phyloP scores from a whole-genome alignment of 2,888 invertebrate species.

The Mechanitis mazaeus region DNA sequence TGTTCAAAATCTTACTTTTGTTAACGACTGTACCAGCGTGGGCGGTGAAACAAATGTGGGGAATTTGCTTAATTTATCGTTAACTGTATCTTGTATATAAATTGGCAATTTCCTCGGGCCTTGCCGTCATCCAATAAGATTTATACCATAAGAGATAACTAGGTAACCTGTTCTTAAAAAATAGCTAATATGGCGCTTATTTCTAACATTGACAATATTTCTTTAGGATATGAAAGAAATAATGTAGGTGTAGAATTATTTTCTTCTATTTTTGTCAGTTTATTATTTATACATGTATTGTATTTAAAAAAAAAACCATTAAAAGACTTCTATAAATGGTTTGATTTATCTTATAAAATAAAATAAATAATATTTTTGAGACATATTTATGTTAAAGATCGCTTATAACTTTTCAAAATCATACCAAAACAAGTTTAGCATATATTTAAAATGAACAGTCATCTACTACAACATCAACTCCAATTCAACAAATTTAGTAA shows the following conservation, averaged over 20 bases:
- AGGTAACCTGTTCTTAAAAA: slow-evolving; percentile 32
- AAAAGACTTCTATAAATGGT: too few relatives aligned
- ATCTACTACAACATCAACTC: too few relatives aligned
- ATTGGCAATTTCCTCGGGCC: slow-evolving; percentile 54
- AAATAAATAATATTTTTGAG: too few relatives aligned
- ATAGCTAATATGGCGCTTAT: slow-evolving; percentile 30
- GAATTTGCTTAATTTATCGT: slow-evolving; percentile 57
- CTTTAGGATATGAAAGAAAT: slow-evolving; percentile 14
- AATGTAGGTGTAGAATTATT: slow-evolving; percentile 32
- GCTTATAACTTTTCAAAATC: too few relatives aligned
- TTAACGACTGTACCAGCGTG: slow-evolving; percentile 29
- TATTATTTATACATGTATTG: neutral
- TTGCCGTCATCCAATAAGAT: slow-evolving; percentile 41
- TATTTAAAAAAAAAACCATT: too few relatives aligned
- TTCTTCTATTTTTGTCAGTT: slow-evolving; percentile 16
- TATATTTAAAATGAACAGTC: too few relatives aligned
- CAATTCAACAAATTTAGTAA: slow-evolving; percentile 16
- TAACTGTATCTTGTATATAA: slow-evolving; percentile 50
- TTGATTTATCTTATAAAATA: too few relatives aligned
- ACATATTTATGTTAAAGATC: too few relatives aligned
- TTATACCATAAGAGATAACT: slow-evolving; percentile 39
- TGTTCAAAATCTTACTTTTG: slow-evolving; percentile 13
- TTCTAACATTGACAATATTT: slow-evolving; percentile 30
- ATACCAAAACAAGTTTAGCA: too few relatives aligned
- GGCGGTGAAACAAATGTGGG: slow-evolving; percentile 45